Base-by-base conservation (phyloP, 2,888 invertebrate species). In the Anarsia innoxiella region DNA sequence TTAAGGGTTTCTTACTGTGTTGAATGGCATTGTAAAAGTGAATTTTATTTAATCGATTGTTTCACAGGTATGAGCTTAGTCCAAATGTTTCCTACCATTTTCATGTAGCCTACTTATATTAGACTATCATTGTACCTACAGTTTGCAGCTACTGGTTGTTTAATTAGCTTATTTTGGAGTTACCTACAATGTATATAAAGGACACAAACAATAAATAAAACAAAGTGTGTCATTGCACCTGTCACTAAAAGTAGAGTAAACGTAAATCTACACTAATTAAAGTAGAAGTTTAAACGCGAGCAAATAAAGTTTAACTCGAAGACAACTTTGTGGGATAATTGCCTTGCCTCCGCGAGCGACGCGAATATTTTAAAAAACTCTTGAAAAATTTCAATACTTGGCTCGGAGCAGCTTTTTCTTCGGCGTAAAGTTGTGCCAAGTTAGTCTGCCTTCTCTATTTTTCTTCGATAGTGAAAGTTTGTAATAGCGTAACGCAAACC, bases 201-300 rank as follows among this genome's bases (percentile, higher is more conserved):
- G n/a, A n/a, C n/a, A n/a, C n/a, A n/a, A n/a, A n/a, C n/a, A n/a
- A n/a, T n/a, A n/a, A n/a, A n/a, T n/a, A n/a, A n/a, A n/a, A n/a
- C n/a, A n/a, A n/a, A n/a, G n/a, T n/a, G n/a, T n/a, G n/a, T n/a
- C n/a, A n/a, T n/a, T n/a, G n/a, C n/a, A n/a, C n/a, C n/a, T n/a
- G n/a, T n/a, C n/a, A n/a, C n/a, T n/a, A n/a, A n/a, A n/a, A n/a
- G n/a, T n/a, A n/a, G n/a, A n/a, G n/a, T n/a, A 19, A 29, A 29
- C 12, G 31, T 40, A 36, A 36, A 40, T 36, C 29, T 33, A 36
- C 19, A 16, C 40, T 40, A 40, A 36, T 40, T 36, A 40, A 36
- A 40, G 32, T 23, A 15, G 4, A 36, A 31, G 36, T 40, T 39
- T 28, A 39, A 36, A 27, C 29, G 39, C 14, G 27, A 39, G 36